Evolutionary conservation across 2,797 vertebrate genomes (phyloP).

Genomic region (Helostoma temminkii): DNA sequence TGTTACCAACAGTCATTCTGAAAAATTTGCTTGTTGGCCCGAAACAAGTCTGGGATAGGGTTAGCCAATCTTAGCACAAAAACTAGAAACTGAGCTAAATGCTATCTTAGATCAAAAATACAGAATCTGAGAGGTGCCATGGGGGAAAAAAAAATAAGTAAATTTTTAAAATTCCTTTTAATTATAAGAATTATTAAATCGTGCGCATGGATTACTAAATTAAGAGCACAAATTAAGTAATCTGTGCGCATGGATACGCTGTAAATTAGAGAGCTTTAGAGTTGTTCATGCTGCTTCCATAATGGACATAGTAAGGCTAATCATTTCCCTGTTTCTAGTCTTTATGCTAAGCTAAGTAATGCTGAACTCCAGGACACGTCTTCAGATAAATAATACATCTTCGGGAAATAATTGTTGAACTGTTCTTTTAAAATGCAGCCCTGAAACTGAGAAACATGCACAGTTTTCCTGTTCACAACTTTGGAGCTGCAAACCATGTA

Average conservation of each 20-base stretch:
- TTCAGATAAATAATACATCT: background rate
- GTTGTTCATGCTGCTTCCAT: background rate
- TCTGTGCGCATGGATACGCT: too few relatives aligned
- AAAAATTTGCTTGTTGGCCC: background rate
- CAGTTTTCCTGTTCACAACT: background rate
- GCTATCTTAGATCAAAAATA: background rate
- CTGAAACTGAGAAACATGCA: constrained; percentile 27
- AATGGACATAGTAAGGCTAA: background rate
- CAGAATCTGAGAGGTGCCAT: too few relatives aligned
- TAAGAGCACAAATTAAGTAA: too few relatives aligned
- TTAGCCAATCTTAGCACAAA: background rate
- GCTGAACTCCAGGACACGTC: background rate
- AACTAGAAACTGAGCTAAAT: background rate
- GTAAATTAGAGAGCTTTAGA: background rate
- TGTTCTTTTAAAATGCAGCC: constrained; percentile 15
- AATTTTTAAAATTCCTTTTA: too few relatives aligned
- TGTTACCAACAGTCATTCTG: background rate
- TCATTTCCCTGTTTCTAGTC: background rate
- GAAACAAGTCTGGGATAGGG: too few relatives aligned
- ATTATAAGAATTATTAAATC: too few relatives aligned
- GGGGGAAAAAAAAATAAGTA: too few relatives aligned
- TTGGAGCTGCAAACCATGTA: background rate
- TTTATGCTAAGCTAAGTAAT: constrained; percentile 22
- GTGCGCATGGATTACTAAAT: too few relatives aligned
- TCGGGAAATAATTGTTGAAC: background rate